Evolutionary conservation across 2,113 vertebrate genomes (phyloP).

Genomic region (Syngnathoides biaculeatus): DNA sequence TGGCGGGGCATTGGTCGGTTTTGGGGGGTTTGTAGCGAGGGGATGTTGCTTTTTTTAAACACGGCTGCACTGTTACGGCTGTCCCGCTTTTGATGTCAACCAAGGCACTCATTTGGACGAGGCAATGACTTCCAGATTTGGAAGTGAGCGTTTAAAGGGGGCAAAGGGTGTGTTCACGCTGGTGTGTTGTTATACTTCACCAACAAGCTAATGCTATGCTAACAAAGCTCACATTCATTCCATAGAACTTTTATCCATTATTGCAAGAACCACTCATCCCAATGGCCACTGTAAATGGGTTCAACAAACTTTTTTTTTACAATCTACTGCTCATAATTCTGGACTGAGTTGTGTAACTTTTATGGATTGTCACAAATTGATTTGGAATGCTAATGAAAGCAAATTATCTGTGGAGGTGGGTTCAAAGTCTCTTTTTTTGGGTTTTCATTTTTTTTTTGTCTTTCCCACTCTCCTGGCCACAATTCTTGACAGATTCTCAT

Average conservation of each 20-base stretch:
- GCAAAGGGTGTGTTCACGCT: background rate
- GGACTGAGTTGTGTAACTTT: too few species aligned
- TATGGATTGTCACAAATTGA: too few species aligned
- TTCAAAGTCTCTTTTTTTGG: too few species aligned
- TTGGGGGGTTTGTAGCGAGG: background rate
- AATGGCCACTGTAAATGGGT: too few species aligned
- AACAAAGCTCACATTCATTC: background rate
- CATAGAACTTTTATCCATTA: background rate
- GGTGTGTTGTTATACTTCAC: background rate
- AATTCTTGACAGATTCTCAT: too few species aligned
- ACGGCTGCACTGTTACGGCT: conserved; percentile 75
- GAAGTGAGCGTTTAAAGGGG: conserved; percentile 13
- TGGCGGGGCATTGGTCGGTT: background rate
- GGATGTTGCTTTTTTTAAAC: conserved; percentile 65
- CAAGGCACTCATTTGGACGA: conserved; percentile 71
- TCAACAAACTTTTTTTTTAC: too few species aligned
- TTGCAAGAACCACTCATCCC: too few species aligned
- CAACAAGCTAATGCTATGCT: background rate
- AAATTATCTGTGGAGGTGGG: too few species aligned
- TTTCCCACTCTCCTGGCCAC: too few species aligned
- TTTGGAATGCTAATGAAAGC: too few species aligned
- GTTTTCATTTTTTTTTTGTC: too few species aligned
- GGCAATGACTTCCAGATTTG: conserved; percentile 73
- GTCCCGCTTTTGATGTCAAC: conserved; percentile 72
- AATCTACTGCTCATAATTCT: too few species aligned